Conservation (phyloP, 2,888 invertebrate species). For the Ormyrus thymus region DNA sequence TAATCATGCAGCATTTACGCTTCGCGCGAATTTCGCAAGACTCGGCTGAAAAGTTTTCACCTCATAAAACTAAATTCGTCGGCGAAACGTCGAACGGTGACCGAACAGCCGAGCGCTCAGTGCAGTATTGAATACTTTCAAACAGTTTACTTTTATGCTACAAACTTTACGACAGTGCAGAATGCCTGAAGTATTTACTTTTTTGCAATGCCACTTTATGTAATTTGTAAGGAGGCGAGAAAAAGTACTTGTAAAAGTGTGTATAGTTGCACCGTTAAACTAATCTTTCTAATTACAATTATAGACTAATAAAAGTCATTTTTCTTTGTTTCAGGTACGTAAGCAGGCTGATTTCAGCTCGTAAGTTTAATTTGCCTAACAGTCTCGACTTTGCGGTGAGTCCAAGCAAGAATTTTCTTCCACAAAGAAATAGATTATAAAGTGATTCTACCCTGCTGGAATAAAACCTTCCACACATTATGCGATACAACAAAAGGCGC, state of each 20-base stretch:
- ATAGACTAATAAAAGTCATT: not conserved
- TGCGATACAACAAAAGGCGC: no score
- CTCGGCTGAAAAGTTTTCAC: conserved; percentile 20
- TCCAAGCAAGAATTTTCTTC: not conserved
- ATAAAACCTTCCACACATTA: no score
- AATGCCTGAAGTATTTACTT: not conserved
- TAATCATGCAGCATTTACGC: not conserved
- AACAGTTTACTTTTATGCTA: conserved; percentile 14
- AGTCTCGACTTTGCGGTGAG: conserved; percentile 9
- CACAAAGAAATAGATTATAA: no score
- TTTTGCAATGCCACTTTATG: conserved; percentile 20
- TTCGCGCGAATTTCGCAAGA: conserved; percentile 19
- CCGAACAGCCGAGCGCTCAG: not conserved
- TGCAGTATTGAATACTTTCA: conserved; percentile 11
- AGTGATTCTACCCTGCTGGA: no score
- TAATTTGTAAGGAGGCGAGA: not conserved
- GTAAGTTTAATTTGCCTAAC: conserved; percentile 1
- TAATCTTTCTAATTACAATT: not conserved
- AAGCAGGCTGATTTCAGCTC: not conserved
- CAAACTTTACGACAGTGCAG: conserved; percentile 25
- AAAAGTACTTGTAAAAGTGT: conserved; percentile 9
- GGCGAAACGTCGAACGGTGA: conserved; percentile 8
- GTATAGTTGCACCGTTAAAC: not conserved
- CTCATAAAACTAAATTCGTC: conserved; percentile 44
- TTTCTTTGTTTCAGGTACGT: conserved; percentile 46